Evolutionary conservation across 2,888 invertebrate species (phyloP).

Genomic region (Rhingia rostrata): DNA sequence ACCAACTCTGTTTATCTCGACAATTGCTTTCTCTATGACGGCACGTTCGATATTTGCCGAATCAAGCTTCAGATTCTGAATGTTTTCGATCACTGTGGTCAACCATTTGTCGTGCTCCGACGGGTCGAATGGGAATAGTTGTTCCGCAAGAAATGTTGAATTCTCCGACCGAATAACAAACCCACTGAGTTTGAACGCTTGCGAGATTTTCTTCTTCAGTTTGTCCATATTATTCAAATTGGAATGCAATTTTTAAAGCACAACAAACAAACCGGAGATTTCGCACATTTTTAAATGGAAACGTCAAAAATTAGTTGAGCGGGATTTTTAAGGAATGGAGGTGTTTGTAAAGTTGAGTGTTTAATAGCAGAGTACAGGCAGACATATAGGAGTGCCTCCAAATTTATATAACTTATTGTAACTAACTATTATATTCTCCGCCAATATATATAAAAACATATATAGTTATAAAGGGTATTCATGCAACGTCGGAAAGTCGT

Average conservation of each 20-base stretch:
- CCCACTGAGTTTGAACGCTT: conserved; percentile 90
- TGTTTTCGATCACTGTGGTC: conserved; percentile 89
- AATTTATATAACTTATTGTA: not conserved
- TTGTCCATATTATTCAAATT: conserved; percentile 68
- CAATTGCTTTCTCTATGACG: conserved; percentile 88
- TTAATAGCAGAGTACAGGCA: not conserved
- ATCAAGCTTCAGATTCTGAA: conserved; percentile 90
- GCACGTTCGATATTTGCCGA: conserved; percentile 89
- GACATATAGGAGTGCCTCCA: not conserved
- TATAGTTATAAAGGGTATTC: too few species aligned
- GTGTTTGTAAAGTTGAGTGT: not conserved
- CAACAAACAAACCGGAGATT: conserved; percentile 17
- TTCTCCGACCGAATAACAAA: conserved; percentile 90
- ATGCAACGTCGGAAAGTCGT: too few species aligned
- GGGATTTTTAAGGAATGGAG: conserved; percentile 4
- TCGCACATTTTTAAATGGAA: conserved; percentile 42
- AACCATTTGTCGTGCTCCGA: conserved; percentile 88
- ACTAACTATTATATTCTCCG: not conserved
- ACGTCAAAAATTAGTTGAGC: conserved; percentile 41
- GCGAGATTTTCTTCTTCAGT: conserved; percentile 86
- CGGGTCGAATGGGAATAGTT: conserved; percentile 86
- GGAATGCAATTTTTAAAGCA: not conserved
- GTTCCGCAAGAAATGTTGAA: conserved; percentile 88
- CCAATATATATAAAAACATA: too few species aligned
- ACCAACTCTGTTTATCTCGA: conserved; percentile 81